These are phyloP conservation scores for Mythimna ferrago DNA, from an alignment of 2,888 invertebrate species.

Conservation along the genomic window DNA sequence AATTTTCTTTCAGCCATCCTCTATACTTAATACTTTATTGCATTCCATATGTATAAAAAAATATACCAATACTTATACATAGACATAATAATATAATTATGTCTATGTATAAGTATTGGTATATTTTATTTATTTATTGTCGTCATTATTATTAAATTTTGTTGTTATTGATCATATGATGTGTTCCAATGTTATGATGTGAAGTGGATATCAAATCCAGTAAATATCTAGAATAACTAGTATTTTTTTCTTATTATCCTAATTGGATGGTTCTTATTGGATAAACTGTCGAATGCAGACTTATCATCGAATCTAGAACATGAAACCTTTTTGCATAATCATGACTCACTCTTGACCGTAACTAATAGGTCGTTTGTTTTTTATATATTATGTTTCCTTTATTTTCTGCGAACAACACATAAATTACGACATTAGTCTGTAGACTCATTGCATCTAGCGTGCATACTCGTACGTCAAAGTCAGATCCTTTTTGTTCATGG, in stretches of 20 bases:
- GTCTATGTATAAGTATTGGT: too few relatives aligned
- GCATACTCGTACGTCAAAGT: constrained; percentile 51
- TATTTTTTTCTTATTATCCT: neutral
- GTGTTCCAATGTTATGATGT: neutral
- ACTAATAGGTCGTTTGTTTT: constrained; percentile 40
- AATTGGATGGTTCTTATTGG: neutral
- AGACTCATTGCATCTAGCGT: constrained; percentile 54
- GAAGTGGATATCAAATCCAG: neutral
- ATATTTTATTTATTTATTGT: too few relatives aligned
- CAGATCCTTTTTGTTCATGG: constrained; percentile 61
- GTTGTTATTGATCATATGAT: neutral
- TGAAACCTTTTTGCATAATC: constrained; percentile 36
- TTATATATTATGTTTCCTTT: constrained; percentile 14
- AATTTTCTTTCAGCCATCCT: neutral
- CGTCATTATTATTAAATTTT: too few relatives aligned
- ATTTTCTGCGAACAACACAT: constrained; percentile 49
- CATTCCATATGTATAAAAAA: too few relatives aligned
- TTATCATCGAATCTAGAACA: constrained; percentile 19
- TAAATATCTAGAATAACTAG: neutral
- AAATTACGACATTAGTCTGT: constrained; percentile 62
- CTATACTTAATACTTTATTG: too few relatives aligned
- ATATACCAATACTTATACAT: too few relatives aligned
- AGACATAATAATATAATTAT: too few relatives aligned
- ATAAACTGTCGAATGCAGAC: constrained; percentile 5
- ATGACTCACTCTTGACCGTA: constrained; percentile 45